phyloP scores from a whole-genome alignment of 2,797 vertebrate species.

The Chaetophractus vellerosus region DNA sequence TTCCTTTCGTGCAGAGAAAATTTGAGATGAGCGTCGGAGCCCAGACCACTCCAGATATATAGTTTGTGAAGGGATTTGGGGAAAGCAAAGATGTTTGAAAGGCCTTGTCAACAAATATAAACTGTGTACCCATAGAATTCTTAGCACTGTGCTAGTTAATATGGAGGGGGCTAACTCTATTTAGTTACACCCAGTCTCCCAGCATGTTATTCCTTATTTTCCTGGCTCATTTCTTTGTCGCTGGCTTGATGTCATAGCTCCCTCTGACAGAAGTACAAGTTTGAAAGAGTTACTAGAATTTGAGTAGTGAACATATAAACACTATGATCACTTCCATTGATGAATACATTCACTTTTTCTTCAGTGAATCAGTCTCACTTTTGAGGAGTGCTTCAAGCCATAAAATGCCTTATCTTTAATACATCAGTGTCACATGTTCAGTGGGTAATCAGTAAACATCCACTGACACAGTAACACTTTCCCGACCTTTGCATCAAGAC shows the following conservation, averaged over 20 bases:
- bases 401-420: background rate
- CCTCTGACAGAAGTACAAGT: background rate
- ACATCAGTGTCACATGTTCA: background rate
- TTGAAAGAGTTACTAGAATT: background rate
- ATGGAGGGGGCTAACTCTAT: background rate
- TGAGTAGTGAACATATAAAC: background rate
- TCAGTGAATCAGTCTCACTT: background rate
- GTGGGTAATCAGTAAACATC: background rate
- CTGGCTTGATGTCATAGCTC: background rate
- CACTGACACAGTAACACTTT: background rate
- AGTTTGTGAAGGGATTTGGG: background rate
- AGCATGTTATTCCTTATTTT: background rate
- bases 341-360: background rate
- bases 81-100: background rate
- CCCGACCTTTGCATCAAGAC: background rate
- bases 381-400: background rate
- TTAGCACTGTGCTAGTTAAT: background rate
- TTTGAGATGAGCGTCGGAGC: background rate
- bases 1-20: conserved; percentile 42
- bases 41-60: background rate
- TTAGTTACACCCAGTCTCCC: background rate
- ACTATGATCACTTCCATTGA: background rate
- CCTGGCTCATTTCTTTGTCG: background rate
- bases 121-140: background rate
- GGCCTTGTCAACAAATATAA: background rate